A percentile compares a stretch with the other conserved stretches of the same genome.
phyloP scores from a whole-genome alignment of 2,888 invertebrate genomes.

The Spatulosminthurus flaviceps region DNA sequence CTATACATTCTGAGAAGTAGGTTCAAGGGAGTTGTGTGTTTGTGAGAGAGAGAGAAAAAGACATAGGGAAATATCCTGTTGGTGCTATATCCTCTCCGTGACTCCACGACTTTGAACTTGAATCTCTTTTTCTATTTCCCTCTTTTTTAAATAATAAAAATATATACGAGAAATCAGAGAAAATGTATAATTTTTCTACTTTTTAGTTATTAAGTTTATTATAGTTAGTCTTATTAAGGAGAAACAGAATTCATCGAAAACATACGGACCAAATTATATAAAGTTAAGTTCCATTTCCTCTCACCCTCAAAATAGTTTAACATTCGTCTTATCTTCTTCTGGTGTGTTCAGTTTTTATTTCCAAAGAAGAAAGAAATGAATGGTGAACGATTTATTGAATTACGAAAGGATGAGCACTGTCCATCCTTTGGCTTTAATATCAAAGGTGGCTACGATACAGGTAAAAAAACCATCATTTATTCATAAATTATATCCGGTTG shows the following conservation, averaged over 20 bases:
- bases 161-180: background rate
- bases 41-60: too few species aligned
- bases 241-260: slow-evolving; percentile 12
- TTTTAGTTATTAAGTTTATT: background rate
- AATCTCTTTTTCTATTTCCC: slow-evolving; percentile 14
- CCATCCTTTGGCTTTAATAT: slow-evolving; percentile 61
- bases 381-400: slow-evolving; percentile 46
- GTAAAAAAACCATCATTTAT: too few species aligned
- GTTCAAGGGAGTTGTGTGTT: slow-evolving; percentile 2
- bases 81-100: background rate
- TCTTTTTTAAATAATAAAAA: background rate
- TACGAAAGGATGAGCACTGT: slow-evolving; percentile 48
- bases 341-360: background rate
- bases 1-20: background rate
- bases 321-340: slow-evolving; percentile 6
- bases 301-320: background rate
- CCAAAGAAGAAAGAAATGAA: slow-evolving; percentile 32
- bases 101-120: slow-evolving; percentile 26
- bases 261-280: background rate
- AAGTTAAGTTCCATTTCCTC: background rate
- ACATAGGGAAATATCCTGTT: slow-evolving; percentile 3
- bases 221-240: background rate
- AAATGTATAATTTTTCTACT: background rate
- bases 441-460: slow-evolving; percentile 60
- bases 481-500: too few species aligned